Percentiles rank a stretch among this genome's conserved stretches.
Evolutionary conservation across 1,140 invertebrate genomes (phyloP).

Genomic region (Teleopsis dalmanni): DNA sequence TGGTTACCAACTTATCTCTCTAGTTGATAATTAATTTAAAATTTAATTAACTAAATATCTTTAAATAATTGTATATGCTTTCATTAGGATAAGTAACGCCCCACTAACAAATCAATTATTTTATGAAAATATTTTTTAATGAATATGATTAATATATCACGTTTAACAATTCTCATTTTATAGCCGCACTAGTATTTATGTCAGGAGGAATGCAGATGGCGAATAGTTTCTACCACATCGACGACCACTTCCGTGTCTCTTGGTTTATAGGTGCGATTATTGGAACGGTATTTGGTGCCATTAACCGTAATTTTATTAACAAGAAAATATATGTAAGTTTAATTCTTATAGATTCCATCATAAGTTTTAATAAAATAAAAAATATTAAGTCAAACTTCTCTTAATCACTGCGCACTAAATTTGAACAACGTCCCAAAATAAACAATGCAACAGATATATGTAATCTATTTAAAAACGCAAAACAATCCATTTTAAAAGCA

Average conservation of each 20-base stretch:
- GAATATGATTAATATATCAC: not conserved
- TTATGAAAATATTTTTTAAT: not conserved
- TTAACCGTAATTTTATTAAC: slow-evolving; percentile 20
- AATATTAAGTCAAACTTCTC: too few relatives aligned
- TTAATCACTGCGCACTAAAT: too few relatives aligned
- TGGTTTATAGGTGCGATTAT: slow-evolving; percentile 29
- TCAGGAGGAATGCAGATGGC: slow-evolving; percentile 37
- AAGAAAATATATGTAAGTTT: slow-evolving; percentile 29
- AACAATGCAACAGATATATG: too few relatives aligned
- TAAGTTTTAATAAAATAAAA: not conserved
- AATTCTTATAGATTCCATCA: not conserved
- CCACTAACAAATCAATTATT: too few relatives aligned
- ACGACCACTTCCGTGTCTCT: slow-evolving; percentile 13
- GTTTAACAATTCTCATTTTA: not conserved
- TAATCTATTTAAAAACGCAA: too few relatives aligned
- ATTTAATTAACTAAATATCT: too few relatives aligned
- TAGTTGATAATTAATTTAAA: too few relatives aligned
- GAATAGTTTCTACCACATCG: slow-evolving; percentile 22
- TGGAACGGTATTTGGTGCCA: slow-evolving; percentile 21
- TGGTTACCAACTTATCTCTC: too few relatives aligned
- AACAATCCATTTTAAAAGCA: too few relatives aligned
- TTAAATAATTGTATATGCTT: too few relatives aligned
- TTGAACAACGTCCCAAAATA: too few relatives aligned
- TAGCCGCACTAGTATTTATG: slow-evolving; percentile 24
- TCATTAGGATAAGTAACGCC: too few relatives aligned